Percentiles rank a stretch among this genome's conserved stretches.
phyloP scores from a whole-genome alignment of 2,797 vertebrate species.

The Diglossa cyanea region DNA sequence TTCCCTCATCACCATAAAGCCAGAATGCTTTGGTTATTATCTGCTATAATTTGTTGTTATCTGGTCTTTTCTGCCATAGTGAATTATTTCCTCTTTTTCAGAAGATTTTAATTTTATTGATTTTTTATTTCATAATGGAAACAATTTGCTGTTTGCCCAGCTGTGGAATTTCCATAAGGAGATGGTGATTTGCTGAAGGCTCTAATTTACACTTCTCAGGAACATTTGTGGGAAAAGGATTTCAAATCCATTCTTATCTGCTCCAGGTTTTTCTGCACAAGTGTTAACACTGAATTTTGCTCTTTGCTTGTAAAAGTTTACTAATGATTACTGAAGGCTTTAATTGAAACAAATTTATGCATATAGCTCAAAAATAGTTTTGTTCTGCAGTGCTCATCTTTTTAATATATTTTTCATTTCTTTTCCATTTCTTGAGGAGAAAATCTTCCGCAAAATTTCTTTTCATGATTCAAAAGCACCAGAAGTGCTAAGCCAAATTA shows the following conservation, averaged over 20 bases:
- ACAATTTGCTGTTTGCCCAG: background rate
- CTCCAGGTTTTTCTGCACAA: background rate
- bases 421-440: background rate
- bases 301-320: background rate
- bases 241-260: background rate
- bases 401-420: background rate
- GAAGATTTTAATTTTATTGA: conserved; percentile 1
- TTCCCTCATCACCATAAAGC: background rate
- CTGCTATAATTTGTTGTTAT: background rate
- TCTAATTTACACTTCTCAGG: background rate
- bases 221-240: background rate
- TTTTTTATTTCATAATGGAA: conserved; percentile 23
- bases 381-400: background rate
- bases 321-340: background rate
- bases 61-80: background rate
- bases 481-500: conserved; percentile 44
- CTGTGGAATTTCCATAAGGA: background rate
- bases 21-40: background rate
- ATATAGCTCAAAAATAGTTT: background rate
- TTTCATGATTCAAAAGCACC: conserved; percentile 55
- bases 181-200: background rate
- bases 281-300: background rate
- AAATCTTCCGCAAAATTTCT: conserved; percentile 42
- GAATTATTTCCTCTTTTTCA: background rate
- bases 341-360: background rate